Evolutionary conservation across 2,888 invertebrate genomes (phyloP).

Genomic region (Hirtodrosophila histrioides): DNA sequence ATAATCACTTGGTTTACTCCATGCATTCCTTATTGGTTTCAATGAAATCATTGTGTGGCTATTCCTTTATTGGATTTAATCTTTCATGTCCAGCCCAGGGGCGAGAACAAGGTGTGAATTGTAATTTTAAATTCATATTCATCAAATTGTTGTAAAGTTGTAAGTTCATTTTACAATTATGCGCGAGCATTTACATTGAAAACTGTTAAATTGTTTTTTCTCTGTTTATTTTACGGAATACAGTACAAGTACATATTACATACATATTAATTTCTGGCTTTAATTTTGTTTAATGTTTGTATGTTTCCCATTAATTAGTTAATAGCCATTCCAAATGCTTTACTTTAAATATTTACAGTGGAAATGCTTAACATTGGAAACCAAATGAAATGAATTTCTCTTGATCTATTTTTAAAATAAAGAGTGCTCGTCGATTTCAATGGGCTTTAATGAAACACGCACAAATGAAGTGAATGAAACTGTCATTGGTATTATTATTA

Average conservation of each 20-base stretch:
- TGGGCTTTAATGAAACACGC: slow-evolving; percentile 30
- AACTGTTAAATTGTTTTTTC: slow-evolving; percentile 43
- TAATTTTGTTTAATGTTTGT: slow-evolving; percentile 41
- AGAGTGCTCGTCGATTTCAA: slow-evolving; percentile 20
- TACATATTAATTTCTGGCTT: slow-evolving; percentile 36
- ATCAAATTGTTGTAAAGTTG: slow-evolving; percentile 60
- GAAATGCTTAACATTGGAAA: slow-evolving; percentile 72
- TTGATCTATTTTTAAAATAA: slow-evolving; percentile 20
- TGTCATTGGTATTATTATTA: slow-evolving; percentile 29
- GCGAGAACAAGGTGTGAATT: slow-evolving; percentile 42
- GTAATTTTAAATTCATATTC: slow-evolving; percentile 71
- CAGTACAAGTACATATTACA: slow-evolving; percentile 48
- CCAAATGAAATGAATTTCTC: slow-evolving; percentile 45
- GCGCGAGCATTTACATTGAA: slow-evolving; percentile 71
- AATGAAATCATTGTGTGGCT: slow-evolving; percentile 52
- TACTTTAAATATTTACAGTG: slow-evolving; percentile 77
- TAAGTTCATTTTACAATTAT: slow-evolving; percentile 61
- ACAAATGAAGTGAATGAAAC: slow-evolving; percentile 57
- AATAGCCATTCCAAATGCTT: slow-evolving; percentile 61
- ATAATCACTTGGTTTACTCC: slow-evolving; percentile 72
- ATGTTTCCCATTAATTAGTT: slow-evolving; percentile 58
- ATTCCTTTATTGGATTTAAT: slow-evolving; percentile 38
- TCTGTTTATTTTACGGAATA: slow-evolving; percentile 25
- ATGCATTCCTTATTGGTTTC: slow-evolving; percentile 46
- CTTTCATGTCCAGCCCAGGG: slow-evolving; percentile 12